Percentiles rank a stretch among this genome's conserved stretches.
Evolutionary conservation across 2,888 invertebrate genomes (phyloP).

Genomic region (Auanema sp.): DNA sequence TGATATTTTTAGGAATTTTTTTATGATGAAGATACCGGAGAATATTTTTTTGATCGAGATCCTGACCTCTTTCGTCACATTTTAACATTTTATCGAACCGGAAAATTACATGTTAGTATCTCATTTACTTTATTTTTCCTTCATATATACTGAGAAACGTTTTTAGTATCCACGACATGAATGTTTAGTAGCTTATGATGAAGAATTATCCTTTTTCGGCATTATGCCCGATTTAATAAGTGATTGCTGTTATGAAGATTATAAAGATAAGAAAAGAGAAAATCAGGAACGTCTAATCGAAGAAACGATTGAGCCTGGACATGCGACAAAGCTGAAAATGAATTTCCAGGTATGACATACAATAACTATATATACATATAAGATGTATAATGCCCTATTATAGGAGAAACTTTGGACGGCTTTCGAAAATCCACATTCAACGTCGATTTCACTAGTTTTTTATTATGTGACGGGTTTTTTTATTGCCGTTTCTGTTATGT

Average conservation of each 20-base stretch:
- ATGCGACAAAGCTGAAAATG: slow-evolving; percentile 48
- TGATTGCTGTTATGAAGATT: slow-evolving; percentile 99
- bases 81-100: slow-evolving; percentile 96
- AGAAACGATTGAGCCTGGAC: slow-evolving; percentile 70
- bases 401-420: slow-evolving; percentile 87
- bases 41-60: slow-evolving; percentile 99
- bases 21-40: slow-evolving; percentile 88
- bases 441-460: slow-evolving; percentile 97
- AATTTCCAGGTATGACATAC: slow-evolving; percentile 41
- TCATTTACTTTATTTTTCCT: not conserved
- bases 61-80: slow-evolving; percentile 98
- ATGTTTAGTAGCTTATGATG: slow-evolving; percentile 97
- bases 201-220: slow-evolving; percentile 97
- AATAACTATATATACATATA: no score
- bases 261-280: slow-evolving; percentile 95
- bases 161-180: slow-evolving; percentile 96
- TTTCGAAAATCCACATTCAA: slow-evolving; percentile 98
- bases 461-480: slow-evolving; percentile 97
- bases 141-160: not conserved
- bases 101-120: slow-evolving; percentile 74
- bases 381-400: slow-evolving; percentile 8
- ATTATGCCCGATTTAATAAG: slow-evolving; percentile 88
- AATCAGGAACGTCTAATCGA: slow-evolving; percentile 97
- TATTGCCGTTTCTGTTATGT: slow-evolving; percentile 98
- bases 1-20: slow-evolving; percentile 80